Base-by-base conservation (phyloP, 2,797 vertebrate genomes). In the Danio choprae region DNA sequence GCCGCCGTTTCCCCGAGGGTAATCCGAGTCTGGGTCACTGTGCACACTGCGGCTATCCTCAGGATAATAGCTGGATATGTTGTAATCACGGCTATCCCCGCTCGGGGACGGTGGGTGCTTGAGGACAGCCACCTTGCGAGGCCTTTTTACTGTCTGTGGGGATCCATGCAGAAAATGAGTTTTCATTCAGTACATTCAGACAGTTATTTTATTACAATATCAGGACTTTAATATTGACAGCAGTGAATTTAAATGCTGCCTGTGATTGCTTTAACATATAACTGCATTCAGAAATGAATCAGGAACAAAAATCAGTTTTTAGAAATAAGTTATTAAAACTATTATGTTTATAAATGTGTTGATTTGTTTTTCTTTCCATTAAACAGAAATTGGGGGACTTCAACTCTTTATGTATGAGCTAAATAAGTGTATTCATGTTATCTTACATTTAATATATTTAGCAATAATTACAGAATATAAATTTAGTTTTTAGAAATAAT, bases 81-180 rank as follows among this genome's bases (percentile, higher is more conserved):
- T 89, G 68, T 96, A 95, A 51, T 91, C 90, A 16, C 89, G 91
- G 64, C 94, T 94, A 6, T 95, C 94, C 5, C 85, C 91, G 1
- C 92, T 92, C 0, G 92, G 90, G 0, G 94, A 94, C 0, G 94
- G 93, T 1, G 94, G 93, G 36, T 88, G 91, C 76, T 93, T 95
- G 46, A 90, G 41, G 73, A 94, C 50, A 6, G 93, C 89, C 6
- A 96, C 92, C 77, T 95, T 96, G 75, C 95, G 91, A 63, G 96
- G 95, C 83, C 97, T 93, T 91, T 98, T 98, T 84, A 98, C 95
- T n/a, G 94, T 95, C 97, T 98, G 86, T 84, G 40, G 59, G 48
- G 36, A 41, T 59, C 0, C 1, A 40, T 38, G 6, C 64, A 65
- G 22, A 6, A 1, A 60, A 29, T 1, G 29, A 29, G 29, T 29